Percentiles rank a stretch among this genome's conserved stretches.
Conservation (phyloP, 2,888 invertebrate genomes). For the Cheilosia grossa region DNA sequence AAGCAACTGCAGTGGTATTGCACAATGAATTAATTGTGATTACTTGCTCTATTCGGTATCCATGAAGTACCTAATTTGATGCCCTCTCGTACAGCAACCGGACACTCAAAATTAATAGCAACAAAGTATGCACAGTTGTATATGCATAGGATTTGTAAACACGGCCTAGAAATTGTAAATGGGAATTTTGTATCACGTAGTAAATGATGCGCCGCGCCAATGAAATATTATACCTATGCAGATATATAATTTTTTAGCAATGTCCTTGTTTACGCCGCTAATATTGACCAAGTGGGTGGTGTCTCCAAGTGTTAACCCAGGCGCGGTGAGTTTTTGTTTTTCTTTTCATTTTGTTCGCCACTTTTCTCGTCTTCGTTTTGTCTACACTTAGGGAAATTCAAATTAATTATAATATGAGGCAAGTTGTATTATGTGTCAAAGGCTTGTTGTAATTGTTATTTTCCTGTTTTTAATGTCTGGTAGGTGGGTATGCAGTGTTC, state of each 20-base stretch:
- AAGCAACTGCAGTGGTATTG: conserved; percentile 33
- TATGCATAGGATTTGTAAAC: conserved; percentile 34
- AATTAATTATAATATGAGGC: conserved; percentile 44
- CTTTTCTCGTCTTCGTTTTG: conserved; percentile 33
- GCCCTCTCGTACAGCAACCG: conserved; percentile 4
- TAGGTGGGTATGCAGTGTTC: not conserved
- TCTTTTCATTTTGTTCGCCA: not conserved
- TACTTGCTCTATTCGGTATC: conserved; percentile 17
- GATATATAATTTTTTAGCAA: conserved; percentile 27
- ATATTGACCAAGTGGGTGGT: conserved; percentile 64
- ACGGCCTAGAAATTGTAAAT: conserved; percentile 56
- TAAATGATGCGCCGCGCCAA: conserved; percentile 8
- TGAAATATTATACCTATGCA: conserved; percentile 36
- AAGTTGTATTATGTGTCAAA: conserved; percentile 52
- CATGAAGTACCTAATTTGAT: conserved; percentile 6
- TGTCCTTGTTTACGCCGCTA: conserved; percentile 65
- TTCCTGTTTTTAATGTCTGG: conserved; percentile 45
- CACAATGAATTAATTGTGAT: conserved; percentile 46
- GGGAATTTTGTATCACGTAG: conserved; percentile 61
- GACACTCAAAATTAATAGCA: conserved; percentile 59
- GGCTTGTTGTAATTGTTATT: conserved; percentile 45
- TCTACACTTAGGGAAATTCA: conserved; percentile 47
- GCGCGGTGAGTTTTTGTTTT: not conserved
- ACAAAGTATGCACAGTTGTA: conserved; percentile 9
- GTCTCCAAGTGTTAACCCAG: conserved; percentile 27